Percentiles rank a stretch among this genome's conserved stretches.
Evolutionary conservation across 2,113 vertebrate genomes (phyloP).

Genomic region (Triplophysa siluroides): DNA sequence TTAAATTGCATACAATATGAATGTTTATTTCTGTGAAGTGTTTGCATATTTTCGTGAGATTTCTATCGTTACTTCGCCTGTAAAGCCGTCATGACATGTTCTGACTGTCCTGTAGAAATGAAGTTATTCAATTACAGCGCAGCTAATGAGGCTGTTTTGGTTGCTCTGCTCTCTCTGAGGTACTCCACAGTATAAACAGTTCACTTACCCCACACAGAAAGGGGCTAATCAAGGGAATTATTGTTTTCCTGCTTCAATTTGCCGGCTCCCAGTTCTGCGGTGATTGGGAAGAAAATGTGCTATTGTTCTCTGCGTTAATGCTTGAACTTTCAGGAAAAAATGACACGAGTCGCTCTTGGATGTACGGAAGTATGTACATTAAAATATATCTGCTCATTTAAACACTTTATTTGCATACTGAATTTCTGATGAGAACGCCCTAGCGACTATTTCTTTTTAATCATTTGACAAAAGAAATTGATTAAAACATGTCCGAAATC

Average conservation of each 20-base stretch:
- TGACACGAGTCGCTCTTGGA: slow-evolving; percentile 72
- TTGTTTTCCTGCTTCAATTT: slow-evolving; percentile 99
- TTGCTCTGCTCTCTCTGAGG: slow-evolving; percentile 99
- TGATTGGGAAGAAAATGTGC: slow-evolving; percentile 99
- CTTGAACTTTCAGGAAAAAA: slow-evolving; percentile 73
- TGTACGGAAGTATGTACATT: slow-evolving; percentile 67
- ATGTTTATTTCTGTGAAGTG: too few species aligned
- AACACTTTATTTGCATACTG: slow-evolving; percentile 34
- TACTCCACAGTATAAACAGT: slow-evolving; percentile 99
- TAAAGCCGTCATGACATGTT: slow-evolving; percentile 96
- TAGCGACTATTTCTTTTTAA: background rate
- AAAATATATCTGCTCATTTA: slow-evolving; percentile 61
- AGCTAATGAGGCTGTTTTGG: slow-evolving; percentile 99
- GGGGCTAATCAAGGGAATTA: slow-evolving; percentile 99
- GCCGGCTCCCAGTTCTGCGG: slow-evolving; percentile 95
- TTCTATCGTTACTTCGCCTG: slow-evolving; percentile 53
- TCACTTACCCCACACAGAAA: slow-evolving; percentile 99
- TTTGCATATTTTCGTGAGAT: background rate
- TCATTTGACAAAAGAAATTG: background rate
- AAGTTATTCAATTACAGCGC: slow-evolving; percentile 99
- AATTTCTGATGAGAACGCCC: slow-evolving; percentile 17
- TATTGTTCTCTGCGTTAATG: slow-evolving; percentile 72
- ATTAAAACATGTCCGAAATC: background rate
- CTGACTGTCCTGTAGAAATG: slow-evolving; percentile 97
- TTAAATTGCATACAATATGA: too few species aligned